Base-by-base conservation (phyloP, 1,140 invertebrate species). In the Orius insidiosus region DNA sequence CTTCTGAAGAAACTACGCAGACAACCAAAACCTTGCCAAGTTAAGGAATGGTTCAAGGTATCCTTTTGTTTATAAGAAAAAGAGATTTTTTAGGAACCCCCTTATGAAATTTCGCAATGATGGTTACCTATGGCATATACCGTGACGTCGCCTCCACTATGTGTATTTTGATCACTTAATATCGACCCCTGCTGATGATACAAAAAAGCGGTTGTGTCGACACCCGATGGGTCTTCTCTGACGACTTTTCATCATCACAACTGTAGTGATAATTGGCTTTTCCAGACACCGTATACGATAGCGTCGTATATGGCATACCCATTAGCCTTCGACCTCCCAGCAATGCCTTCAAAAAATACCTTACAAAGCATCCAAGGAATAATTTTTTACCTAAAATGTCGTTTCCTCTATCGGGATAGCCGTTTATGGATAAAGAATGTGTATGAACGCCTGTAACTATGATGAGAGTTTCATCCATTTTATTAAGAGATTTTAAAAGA, bases 381-480 rank as follows among this genome's bases (percentile, higher is more conserved):
- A 7, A 41, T 5, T 24, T 31, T 36, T 30, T 63, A 80, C 79
- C 76, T 54, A 80, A 68, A 51, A 86, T 74, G 50, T 71, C 68
- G 4, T 67, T 64, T 24, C 72, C 75, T 52, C 81, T 63, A 8
- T 69, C 59, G 1, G 76, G 71, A 57, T 84, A 82, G 0, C 81
- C 81, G 55, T 75, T 80, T n/a, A 85, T 77, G 5, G 68, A 63
- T 46, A 89, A 60, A 0, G 78, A 75, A 57, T 89, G 85, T 0
- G 76, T 75, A 60, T 94, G 89, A 66, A 94, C 90, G 45, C 82
- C 82, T 0, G 88, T 93, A 3, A 94, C 85, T n/a, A 93, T 74
- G 0, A 93, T 69, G 62, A n/a, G n/a, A 0, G 88, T 93, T 40
- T 92, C 77, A 4, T 56, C 49, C 24, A 53, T 19, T 2, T 54